Evolutionary conservation across 2,888 invertebrate species (phyloP).

Genomic region (Pomacea canaliculata): DNA sequence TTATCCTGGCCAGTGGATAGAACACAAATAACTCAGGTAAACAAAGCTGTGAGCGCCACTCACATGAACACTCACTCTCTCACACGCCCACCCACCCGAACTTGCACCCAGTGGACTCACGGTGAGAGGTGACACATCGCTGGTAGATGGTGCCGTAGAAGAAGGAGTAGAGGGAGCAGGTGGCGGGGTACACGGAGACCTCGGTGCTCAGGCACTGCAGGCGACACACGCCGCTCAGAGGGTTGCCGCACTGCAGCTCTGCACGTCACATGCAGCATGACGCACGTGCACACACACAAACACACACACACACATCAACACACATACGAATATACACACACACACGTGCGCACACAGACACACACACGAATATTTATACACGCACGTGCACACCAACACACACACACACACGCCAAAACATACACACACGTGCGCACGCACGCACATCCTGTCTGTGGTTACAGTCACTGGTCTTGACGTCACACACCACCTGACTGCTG

Average conservation of each 20-base stretch:
- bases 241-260: slow-evolving; percentile 9
- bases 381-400: slow-evolving; percentile 8
- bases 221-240: not conserved
- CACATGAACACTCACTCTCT: no score
- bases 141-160: not conserved
- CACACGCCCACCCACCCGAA: no score
- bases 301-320: slow-evolving; percentile 10
- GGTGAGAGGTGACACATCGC: slow-evolving; percentile 8
- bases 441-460: no score
- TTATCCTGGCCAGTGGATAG: no score
- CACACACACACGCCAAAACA: slow-evolving; percentile 2
- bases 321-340: slow-evolving; percentile 4
- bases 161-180: not conserved
- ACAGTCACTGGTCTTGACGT: no score
- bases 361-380: not conserved
- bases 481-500: no score
- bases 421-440: not conserved
- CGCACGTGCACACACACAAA: slow-evolving; percentile 7
- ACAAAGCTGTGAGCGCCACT: no score
- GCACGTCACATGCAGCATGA: not conserved
- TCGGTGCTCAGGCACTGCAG: not conserved
- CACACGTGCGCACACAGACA: slow-evolving; percentile 10
- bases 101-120: not conserved
- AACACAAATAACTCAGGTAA: no score
- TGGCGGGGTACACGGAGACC: not conserved